Evolutionary conservation across 2,797 vertebrate genomes (phyloP), one percentile per base, ranked within the genome.

Genomic region (Rhyacichthys aspro): DNA sequence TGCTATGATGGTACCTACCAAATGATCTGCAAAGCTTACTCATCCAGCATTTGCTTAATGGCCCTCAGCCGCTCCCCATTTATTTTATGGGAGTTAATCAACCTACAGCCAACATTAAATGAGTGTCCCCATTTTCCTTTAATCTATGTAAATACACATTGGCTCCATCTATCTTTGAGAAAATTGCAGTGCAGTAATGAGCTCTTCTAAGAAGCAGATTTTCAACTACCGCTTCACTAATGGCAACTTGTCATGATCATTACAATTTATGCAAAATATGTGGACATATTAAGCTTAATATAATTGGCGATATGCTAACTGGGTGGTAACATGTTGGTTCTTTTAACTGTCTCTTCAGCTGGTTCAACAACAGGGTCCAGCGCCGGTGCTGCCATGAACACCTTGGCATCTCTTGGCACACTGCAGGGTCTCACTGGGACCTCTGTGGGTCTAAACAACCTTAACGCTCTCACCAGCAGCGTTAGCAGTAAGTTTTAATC

Each of bases 351-450:
- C 42, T 49, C 50, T 54, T 88, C 94, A 91, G 91, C 92, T 72
- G 94, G 94, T 85, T 94, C 95, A 76, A 91, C 94, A 76, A 93
- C 92, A 72, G 95, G 92, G 77, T 94, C 95, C 70, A 94, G 91
- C 67, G 93, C 94, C 52, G 93, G 94, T 74, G 94, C 95, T 39
- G 95, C 95, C 81, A 95, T 98, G 95, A 98, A 93, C 88, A 95
- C 96, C 63, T 86, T 98, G 92, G 95, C 96, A 82, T 98, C 96
- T 85, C 92, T 98, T 78, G 94, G 96, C 72, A 95, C 95, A 78
- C 93, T 98, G 78, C 95, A 98, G 92, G 94, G 96, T 86, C 74
- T 98, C 80, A 94, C 95, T 59, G 96, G 95, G 85, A 93, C 93
- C 68, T 96, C 96, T 56, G 84, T 97, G 77, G 95, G 95, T 86